Evolutionary conservation across 1,140 invertebrate species (phyloP).

Genomic region (Trichonephila inaurata): DNA sequence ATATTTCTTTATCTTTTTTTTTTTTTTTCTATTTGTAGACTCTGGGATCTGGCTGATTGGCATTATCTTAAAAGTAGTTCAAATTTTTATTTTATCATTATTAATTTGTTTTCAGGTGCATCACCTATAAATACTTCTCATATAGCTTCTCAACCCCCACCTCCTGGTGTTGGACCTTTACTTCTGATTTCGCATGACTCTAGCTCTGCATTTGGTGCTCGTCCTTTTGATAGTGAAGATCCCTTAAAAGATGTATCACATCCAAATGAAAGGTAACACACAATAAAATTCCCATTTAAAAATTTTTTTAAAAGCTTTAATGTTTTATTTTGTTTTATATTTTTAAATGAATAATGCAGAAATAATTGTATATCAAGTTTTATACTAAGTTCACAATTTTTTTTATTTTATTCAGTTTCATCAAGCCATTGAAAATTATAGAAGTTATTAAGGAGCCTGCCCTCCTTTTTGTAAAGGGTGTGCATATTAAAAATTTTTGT

Average conservation of each 20-base stretch:
- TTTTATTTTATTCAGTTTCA: too few species aligned
- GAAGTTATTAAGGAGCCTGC: too few species aligned
- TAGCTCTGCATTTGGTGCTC: slow-evolving; percentile 75
- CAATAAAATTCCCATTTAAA: background rate
- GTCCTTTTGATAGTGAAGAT: slow-evolving; percentile 66
- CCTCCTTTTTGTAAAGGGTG: too few species aligned
- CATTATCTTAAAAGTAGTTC: background rate
- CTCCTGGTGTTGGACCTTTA: slow-evolving; percentile 76
- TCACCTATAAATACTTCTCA: slow-evolving; percentile 65
- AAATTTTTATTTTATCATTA: background rate
- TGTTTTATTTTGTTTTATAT: too few species aligned
- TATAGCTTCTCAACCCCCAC: slow-evolving; percentile 76
- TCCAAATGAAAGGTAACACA: slow-evolving; percentile 42
- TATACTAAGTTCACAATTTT: too few species aligned
- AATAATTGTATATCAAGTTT: too few species aligned
- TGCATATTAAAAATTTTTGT: too few species aligned
- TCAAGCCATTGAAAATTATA: too few species aligned
- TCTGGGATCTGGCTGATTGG: background rate
- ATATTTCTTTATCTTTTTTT: too few species aligned
- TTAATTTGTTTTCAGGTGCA: slow-evolving; percentile 47
- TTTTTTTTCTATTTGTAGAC: too few species aligned
- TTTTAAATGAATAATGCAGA: too few species aligned
- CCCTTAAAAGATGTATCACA: slow-evolving; percentile 38
- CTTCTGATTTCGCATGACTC: slow-evolving; percentile 53
- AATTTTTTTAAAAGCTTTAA: background rate